phyloP scores from a whole-genome alignment of 2,888 invertebrate species.

The Podabrus alpinus region DNA sequence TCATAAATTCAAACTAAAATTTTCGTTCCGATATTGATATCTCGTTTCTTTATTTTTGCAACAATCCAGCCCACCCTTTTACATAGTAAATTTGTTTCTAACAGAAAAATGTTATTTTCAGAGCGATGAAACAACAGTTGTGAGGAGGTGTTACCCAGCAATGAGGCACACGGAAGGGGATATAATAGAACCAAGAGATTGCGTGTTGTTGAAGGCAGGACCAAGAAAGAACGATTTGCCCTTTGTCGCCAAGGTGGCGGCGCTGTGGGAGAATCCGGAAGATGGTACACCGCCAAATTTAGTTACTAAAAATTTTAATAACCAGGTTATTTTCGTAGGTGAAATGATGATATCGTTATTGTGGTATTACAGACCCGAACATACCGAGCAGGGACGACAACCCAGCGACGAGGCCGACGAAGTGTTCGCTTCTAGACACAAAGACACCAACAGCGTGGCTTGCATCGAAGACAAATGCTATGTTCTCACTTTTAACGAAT shows the following conservation, averaged over 20 bases:
- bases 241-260: constrained; percentile 92
- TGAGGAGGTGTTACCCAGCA: constrained; percentile 84
- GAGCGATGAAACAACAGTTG: constrained; percentile 76
- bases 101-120: constrained; percentile 49
- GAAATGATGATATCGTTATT: constrained; percentile 97
- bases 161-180: constrained; percentile 91
- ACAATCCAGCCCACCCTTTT: too few relatives aligned
- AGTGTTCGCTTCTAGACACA: constrained; percentile 93
- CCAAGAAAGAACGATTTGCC: constrained; percentile 83
- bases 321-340: constrained; percentile 61
- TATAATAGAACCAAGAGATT: constrained; percentile 83
- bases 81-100: neutral
- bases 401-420: constrained; percentile 84
- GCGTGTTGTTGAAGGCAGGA: constrained; percentile 88
- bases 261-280: constrained; percentile 92
- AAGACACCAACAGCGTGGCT: constrained; percentile 94
- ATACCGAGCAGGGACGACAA: constrained; percentile 87
- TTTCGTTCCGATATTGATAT: too few relatives aligned
- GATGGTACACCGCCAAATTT: constrained; percentile 69
- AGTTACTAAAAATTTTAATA: constrained; percentile 25
- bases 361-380: constrained; percentile 98
- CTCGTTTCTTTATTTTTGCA: too few relatives aligned
- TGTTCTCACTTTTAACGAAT: constrained; percentile 94
- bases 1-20: too few relatives aligned
- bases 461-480: constrained; percentile 98